These are phyloP conservation scores for Icerya purchasi DNA, from an alignment of 2,888 invertebrate genomes.

Conservation along the genomic window DNA sequence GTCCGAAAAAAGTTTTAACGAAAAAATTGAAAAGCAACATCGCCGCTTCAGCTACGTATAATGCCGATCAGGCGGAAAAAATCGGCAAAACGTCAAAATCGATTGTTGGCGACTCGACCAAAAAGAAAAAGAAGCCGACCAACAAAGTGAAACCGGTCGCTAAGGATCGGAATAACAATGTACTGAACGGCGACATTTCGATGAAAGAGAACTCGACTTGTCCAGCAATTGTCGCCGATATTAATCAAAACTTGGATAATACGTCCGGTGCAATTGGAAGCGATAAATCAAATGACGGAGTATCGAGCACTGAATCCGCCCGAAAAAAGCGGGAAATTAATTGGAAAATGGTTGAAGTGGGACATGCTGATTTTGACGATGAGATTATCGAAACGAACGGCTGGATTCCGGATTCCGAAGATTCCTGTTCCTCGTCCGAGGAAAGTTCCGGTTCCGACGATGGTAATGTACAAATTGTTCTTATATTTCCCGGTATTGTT, in stretches of 20 bases:
- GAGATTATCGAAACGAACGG: conserved; percentile 9
- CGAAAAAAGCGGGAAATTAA: conserved; percentile 1
- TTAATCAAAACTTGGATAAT: not conserved
- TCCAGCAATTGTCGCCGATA: not conserved
- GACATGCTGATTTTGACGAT: conserved; percentile 9
- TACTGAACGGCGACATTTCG: not conserved
- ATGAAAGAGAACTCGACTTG: not conserved
- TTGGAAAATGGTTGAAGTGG: conserved; percentile 12
- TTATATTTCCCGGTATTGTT: no score
- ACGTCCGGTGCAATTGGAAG: conserved; percentile 24
- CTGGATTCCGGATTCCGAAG: conserved; percentile 21
- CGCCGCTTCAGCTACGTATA: not conserved
- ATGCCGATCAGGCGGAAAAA: not conserved
- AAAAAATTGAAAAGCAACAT: not conserved
- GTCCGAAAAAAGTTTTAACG: not conserved
- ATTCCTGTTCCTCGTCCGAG: conserved; percentile 24
- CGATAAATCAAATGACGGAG: conserved; percentile 23
- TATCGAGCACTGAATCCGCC: conserved; percentile 20
- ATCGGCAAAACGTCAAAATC: conserved; percentile 6
- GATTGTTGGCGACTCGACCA: not conserved
- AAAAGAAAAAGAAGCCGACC: conserved; percentile 18
- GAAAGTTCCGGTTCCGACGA: conserved; percentile 16
- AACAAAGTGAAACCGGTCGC: not conserved
- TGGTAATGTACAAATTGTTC: conserved; percentile 2
- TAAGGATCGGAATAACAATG: not conserved